Evolutionary conservation across 2,888 invertebrate species (phyloP).

Genomic region (Plebejus anna): DNA sequence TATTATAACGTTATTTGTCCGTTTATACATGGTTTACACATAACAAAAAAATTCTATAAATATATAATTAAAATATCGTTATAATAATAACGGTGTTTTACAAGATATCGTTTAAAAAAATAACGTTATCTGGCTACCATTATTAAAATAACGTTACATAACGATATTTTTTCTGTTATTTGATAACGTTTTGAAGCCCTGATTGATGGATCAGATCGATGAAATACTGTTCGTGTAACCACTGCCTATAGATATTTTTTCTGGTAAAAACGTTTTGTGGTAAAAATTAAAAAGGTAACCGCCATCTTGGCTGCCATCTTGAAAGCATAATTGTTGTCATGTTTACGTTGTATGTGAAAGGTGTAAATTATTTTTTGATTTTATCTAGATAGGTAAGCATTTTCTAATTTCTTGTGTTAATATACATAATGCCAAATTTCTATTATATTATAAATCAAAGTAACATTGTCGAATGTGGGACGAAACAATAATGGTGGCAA

Average conservation of each 20-base stretch:
- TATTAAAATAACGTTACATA: too few species aligned
- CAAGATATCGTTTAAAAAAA: too few species aligned
- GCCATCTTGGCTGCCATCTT: constrained; percentile 62
- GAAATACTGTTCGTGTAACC: too few species aligned
- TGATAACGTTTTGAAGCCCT: too few species aligned
- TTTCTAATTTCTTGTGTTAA: constrained; percentile 25
- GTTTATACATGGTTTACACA: too few species aligned
- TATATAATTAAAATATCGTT: too few species aligned
- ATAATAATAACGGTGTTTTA: too few species aligned
- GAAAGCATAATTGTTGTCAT: constrained; percentile 79
- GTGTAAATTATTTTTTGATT: constrained; percentile 50
- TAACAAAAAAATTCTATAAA: too few species aligned
- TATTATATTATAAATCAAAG: background rate
- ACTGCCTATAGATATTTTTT: background rate
- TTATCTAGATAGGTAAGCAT: constrained; percentile 31
- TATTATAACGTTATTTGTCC: too few species aligned
- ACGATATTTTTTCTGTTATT: too few species aligned
- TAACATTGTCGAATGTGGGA: background rate
- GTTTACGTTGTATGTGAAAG: constrained; percentile 76
- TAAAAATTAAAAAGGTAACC: constrained; percentile 26
- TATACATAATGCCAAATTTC: background rate
- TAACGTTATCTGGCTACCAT: too few species aligned
- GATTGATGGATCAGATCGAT: too few species aligned
- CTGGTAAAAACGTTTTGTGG: background rate
- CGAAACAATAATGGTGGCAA: background rate